Evolutionary conservation across 2,797 vertebrate species (phyloP).

Genomic region (Hippopotamyrus pictus): DNA sequence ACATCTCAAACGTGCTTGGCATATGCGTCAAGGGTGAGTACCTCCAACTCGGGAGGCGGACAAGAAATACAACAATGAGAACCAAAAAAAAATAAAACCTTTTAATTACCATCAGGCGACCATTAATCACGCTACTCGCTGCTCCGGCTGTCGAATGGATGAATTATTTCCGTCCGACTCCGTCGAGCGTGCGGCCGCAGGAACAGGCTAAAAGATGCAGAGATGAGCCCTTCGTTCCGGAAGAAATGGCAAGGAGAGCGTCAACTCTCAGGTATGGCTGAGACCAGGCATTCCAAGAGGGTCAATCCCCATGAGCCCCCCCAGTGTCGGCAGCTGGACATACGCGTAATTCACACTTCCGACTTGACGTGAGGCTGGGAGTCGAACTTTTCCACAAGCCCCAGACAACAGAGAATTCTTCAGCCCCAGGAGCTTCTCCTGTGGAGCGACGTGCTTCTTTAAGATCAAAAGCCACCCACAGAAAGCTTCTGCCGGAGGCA

Average conservation of each 20-base stretch:
- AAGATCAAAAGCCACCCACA: slow-evolving; percentile 5
- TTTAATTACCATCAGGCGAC: slow-evolving; percentile 41
- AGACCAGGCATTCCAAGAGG: not conserved
- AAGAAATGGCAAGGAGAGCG: not conserved
- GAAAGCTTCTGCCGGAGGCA: not conserved
- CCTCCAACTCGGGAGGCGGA: not conserved
- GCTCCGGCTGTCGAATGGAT: slow-evolving; percentile 16
- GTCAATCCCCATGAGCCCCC: not conserved
- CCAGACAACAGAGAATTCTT: not conserved
- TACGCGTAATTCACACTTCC: not conserved
- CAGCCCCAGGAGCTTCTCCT: not conserved
- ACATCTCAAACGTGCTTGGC: not conserved
- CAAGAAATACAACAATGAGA: not conserved
- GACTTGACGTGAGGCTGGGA: not conserved
- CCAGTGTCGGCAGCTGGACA: not conserved
- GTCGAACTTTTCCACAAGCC: not conserved
- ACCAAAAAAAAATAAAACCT: slow-evolving; percentile 32
- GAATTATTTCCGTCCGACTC: not conserved
- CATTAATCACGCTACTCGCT: slow-evolving; percentile 40
- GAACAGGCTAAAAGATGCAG: not conserved
- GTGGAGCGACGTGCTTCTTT: not conserved
- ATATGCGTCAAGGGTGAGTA: not conserved
- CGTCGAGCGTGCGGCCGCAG: not conserved
- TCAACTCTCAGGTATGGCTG: not conserved
- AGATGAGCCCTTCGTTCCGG: not conserved